These are phyloP conservation scores for Chrysolina americana DNA, from an alignment of 2,888 invertebrate species.

Conservation along the genomic window DNA sequence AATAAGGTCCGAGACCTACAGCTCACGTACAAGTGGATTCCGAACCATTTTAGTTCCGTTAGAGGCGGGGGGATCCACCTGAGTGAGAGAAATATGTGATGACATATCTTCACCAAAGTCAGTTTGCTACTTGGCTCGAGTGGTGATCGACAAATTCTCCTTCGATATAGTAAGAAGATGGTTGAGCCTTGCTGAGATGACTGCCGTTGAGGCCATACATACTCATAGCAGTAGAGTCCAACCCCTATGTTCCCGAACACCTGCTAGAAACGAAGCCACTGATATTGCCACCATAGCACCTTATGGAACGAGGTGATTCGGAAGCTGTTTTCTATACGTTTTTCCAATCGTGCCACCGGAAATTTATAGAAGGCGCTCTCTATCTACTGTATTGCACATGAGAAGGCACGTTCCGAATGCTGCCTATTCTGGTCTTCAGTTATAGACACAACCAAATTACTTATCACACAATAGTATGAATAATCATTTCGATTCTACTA, in stretches of 20 bases:
- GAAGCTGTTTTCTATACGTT: slow-evolving; percentile 98
- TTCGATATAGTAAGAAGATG: slow-evolving; percentile 88
- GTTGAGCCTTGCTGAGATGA: slow-evolving; percentile 88
- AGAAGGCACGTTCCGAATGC: slow-evolving; percentile 94
- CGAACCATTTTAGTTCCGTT: too few relatives aligned
- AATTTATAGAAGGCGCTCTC: slow-evolving; percentile 92
- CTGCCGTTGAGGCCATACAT: slow-evolving; percentile 94
- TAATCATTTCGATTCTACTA: too few relatives aligned
- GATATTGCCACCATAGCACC: slow-evolving; percentile 97
- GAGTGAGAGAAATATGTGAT: too few relatives aligned
- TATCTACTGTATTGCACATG: slow-evolving; percentile 92
- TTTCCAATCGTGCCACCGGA: slow-evolving; percentile 97
- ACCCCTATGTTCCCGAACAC: slow-evolving; percentile 98
- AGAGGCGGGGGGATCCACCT: too few relatives aligned
- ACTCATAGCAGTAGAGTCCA: slow-evolving; percentile 97
- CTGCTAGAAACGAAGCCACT: slow-evolving; percentile 95
- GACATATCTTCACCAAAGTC: slow-evolving; percentile 95
- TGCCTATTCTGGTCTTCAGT: too few relatives aligned
- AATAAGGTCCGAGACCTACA: too few relatives aligned
- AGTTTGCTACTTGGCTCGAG: slow-evolving; percentile 92
- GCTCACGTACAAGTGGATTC: slow-evolving; percentile 94
- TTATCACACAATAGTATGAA: too few relatives aligned
- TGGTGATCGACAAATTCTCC: slow-evolving; percentile 91
- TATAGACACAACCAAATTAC: too few relatives aligned
- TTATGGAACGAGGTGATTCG: slow-evolving; percentile 95